Evolutionary conservation across 2,113 vertebrate species (phyloP).

Genomic region (Salvelinus namaycush): DNA sequence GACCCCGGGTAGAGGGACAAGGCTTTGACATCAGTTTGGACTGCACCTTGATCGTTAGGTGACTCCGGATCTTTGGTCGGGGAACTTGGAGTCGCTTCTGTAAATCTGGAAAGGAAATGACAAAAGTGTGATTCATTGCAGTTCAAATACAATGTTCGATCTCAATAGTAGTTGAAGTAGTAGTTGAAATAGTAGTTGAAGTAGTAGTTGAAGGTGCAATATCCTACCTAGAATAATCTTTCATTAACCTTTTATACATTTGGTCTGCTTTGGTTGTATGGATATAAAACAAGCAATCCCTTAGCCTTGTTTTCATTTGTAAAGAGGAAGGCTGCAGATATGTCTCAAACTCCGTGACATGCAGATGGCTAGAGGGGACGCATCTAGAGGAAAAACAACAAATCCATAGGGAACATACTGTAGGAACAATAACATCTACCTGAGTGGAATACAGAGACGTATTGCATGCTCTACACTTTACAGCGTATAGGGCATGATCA

Average conservation of each 20-base stretch:
- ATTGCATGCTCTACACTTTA: neutral
- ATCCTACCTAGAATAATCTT: no score
- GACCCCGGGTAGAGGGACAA: slow-evolving; percentile 76
- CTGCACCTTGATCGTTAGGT: slow-evolving; percentile 80
- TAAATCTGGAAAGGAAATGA: slow-evolving; percentile 75
- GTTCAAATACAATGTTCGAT: neutral
- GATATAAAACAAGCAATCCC: neutral
- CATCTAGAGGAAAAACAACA: slow-evolving; percentile 66
- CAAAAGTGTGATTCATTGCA: neutral
- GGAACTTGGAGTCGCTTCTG: slow-evolving; percentile 85
- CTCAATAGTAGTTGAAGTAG: neutral
- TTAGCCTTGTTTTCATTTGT: neutral
- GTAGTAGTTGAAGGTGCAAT: neutral
- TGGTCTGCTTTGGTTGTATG: neutral
- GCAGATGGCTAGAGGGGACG: slow-evolving; percentile 52
- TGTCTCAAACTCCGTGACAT: slow-evolving; percentile 49
- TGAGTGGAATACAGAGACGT: slow-evolving; percentile 61
- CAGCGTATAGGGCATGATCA: neutral
- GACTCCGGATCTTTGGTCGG: slow-evolving; percentile 82
- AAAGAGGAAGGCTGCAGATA: slow-evolving; percentile 29
- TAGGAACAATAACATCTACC: slow-evolving; percentile 65
- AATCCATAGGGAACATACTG: slow-evolving; percentile 60
- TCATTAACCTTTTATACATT: neutral
- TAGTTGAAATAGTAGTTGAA: neutral
- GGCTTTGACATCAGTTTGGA: slow-evolving; percentile 81